Evolutionary conservation across 2,888 invertebrate species (phyloP).

Genomic region (Cantharis rustica): DNA sequence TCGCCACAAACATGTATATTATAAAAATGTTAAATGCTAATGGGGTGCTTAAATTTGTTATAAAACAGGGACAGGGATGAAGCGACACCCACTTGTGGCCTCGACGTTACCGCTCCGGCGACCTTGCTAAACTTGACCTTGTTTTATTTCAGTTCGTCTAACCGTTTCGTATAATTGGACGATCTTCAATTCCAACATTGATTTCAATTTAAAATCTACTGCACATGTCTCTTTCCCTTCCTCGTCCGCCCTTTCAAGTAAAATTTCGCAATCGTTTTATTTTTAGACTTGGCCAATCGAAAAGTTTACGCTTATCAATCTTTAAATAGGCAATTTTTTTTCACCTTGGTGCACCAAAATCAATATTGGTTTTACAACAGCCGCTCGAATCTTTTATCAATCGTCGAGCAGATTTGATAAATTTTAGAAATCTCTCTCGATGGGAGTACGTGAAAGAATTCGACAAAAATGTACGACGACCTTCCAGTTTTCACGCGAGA

Average conservation of each 20-base stretch:
- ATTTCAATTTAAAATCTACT: background rate
- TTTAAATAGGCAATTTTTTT: background rate
- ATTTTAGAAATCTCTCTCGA: background rate
- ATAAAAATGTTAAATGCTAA: slow-evolving; percentile 30
- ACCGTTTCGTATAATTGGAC: slow-evolving; percentile 26
- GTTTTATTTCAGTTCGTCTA: slow-evolving; percentile 55
- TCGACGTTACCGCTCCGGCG: slow-evolving; percentile 45
- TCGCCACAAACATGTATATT: slow-evolving; percentile 24
- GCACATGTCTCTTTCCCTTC: background rate
- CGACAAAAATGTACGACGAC: background rate
- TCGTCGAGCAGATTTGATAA: background rate
- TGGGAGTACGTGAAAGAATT: background rate
- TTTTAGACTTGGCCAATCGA: background rate
- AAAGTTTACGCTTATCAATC: background rate
- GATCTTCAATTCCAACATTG: slow-evolving; percentile 26
- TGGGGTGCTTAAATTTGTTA: slow-evolving; percentile 23
- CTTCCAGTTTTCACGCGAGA: background rate
- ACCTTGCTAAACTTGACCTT: slow-evolving; percentile 58
- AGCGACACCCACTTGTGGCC: slow-evolving; percentile 43
- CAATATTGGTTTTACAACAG: background rate
- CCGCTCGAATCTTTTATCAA: background rate
- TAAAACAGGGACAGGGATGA: slow-evolving; percentile 28
- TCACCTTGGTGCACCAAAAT: background rate
- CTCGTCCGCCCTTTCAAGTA: background rate
- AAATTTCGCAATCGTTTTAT: background rate